Evolutionary conservation across 2,797 vertebrate genomes (phyloP), one percentile per base, ranked within the genome.

Genomic region (Chrysolophus pictus): DNA sequence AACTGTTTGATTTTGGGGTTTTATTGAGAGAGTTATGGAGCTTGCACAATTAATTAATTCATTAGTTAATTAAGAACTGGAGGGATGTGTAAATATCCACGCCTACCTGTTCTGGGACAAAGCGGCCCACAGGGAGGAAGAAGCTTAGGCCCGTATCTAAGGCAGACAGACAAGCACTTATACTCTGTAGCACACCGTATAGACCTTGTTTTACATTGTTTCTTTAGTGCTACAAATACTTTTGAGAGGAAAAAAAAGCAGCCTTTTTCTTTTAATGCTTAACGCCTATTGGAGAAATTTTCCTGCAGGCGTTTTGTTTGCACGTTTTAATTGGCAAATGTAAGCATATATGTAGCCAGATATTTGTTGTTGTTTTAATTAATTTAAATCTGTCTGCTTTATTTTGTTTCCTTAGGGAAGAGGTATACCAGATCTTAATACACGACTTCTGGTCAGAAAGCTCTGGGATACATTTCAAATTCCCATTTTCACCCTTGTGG

Each of bases 391-490:
- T 1, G 0, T 56, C 33, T 95, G 47, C 22, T 81, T 75, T 82
- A n/a, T 70, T 94, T 96, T 82, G 42, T 94, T 96, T 94, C 96
- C 59, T 94, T 84, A 99, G 99, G 99, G 99, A 84, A 99, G 99
- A 98, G 99, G 99, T 2, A 60, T 99, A 51, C 99, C 99, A 86
- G 99, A 99, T 96, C 97, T 99, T 88, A 99, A 99, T 95, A 99
- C 98, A 88, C 98, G 99, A 90, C 97, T 99, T 91, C 97, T 99
- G 97, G 98, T 99, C 95, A 98, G 98, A 96, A 99, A 98, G 97
- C 97, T 99, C 44, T 99, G 99, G 99, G 99, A 99, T 82, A 96
- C 97, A 3, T 98, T 99, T 79, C 98, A 97, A 35, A 88, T 99
- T 73, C 99, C 99, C 62, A 31, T 98, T 90, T 99, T 99, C 86